Evolutionary conservation across 1,140 invertebrate species (phyloP), one percentile per base, ranked within the genome.

Genomic region (Cotesia typhae): DNA sequence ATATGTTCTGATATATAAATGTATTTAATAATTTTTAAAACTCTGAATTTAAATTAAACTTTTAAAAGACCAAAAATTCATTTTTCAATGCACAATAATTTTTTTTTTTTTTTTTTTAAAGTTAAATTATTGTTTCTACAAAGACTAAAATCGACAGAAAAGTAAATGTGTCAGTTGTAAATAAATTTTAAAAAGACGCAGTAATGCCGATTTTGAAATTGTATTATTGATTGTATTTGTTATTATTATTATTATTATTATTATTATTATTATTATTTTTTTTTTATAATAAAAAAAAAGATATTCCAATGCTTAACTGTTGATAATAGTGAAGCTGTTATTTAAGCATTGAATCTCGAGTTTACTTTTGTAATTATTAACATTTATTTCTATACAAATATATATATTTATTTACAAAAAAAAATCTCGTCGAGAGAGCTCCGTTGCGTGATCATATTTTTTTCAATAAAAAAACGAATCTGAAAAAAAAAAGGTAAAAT

Each of bases 221-320:
- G 81, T 82, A 82, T 80, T 79, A 78, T 79, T 80, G 77, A 79
- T 81, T 77, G 79, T 78, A 78, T 79, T 78, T 81, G 77, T 76
- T 77, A 78, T 47, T 47, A 47, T 41, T 41, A 79, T 70, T 75
- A 78, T 76, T 77, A 78, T 76, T 77, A 78, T 47, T 47, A 47
- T 41, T 41, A 79, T 70, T n/a, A n/a, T n/a, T n/a, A n/a, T 75
- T 17, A 77, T 76, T 77, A 77, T 28, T 28, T 28, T 28, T 28
- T 80, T 70, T 75, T 70, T 73, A 61, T 61, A 68, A 36, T 37
- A 51, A 41, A 10, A 70, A 14, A 36, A 60, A 70, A 36, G 7
- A 52, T 63, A 41, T 41, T 20, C 35, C 7, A 51, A 63, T 14
- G 41, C 20, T 63, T 68, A 35, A 59, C 28, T 67, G 41, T 38